Evolutionary conservation across 30 jellyfish, hydroid and myxozoan genomes (phyloP), one percentile per base, ranked within the genome.

Genomic region (Phacellophora camtschatica): DNA sequence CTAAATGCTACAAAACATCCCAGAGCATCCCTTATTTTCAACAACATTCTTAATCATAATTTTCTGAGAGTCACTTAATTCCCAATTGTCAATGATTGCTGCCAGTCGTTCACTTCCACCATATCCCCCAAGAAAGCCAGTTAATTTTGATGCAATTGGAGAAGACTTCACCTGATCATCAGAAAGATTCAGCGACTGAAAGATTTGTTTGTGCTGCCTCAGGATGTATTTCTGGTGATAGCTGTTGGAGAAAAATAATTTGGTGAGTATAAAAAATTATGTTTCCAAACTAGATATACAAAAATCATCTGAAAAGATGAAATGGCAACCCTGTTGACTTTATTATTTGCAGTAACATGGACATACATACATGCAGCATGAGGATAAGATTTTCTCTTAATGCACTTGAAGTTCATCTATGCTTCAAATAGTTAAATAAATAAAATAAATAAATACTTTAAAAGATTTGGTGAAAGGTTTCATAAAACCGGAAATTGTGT

Each of bases 191-290:
- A 92, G 53, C 3, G 89, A 51, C 13, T 66, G 34, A 80, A 92
- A 92, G 34, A 92, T 56, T 23, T 57, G 66, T 49, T 88, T 69
- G 50, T 92, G 89, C 18, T 89, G 95, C 27, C 97, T 79, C 62
- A 92, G 54, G 46, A 92, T 71, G 83, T 92, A 92, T 70, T 92
- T 92, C 51, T 92, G 98, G 49, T 92, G 98, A 62, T 92, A 92
- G 62, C 98, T 92, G 13, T 30, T 22, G 43, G 61, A 13, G 15
- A 59, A 69, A 29, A 41, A 71, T 0, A 15, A 23, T n/a, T 66
- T n/a, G n/a, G n/a, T n/a, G n/a, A n/a, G n/a, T n/a, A n/a, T n/a
- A n/a, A n/a, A n/a, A n/a, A n/a, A n/a, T n/a, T n/a, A n/a, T n/a
- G n/a, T n/a, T n/a, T n/a, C n/a, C n/a, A n/a, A n/a, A n/a, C n/a